Evolutionary conservation across 2,797 vertebrate species (phyloP).

Genomic region (Poeciliopsis gracilis): DNA sequence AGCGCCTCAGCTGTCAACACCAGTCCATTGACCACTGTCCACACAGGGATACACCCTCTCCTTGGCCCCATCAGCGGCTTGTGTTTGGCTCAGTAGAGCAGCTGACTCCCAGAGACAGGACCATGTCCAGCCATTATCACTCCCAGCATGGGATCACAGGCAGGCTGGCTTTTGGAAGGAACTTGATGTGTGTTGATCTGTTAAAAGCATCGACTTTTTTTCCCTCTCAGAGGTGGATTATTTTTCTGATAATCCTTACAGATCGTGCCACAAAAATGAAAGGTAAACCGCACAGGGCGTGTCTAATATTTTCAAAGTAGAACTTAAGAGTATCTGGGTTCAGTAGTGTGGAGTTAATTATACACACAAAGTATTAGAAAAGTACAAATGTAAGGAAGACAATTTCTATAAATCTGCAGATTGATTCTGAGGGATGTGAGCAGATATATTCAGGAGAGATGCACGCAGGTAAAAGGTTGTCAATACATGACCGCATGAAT

Average conservation of each 20-base stretch:
- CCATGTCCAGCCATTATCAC: constrained; percentile 75
- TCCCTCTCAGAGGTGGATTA: constrained; percentile 5
- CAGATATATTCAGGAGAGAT: constrained; percentile 78
- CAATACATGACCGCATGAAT: constrained; percentile 80
- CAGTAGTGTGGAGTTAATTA: constrained; percentile 36
- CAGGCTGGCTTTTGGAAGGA: constrained; percentile 46
- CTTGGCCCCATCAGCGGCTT: constrained; percentile 38
- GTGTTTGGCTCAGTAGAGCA: constrained; percentile 60
- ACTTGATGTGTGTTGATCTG: constrained; percentile 43
- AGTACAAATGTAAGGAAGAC: neutral
- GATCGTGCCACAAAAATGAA: neutral
- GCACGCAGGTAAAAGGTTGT: constrained; percentile 72
- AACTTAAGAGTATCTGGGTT: constrained; percentile 10
- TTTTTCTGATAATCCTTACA: constrained; percentile 20
- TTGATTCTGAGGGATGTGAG: constrained; percentile 48
- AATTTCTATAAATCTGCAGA: constrained; percentile 32
- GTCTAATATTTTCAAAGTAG: neutral
- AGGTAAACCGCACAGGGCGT: neutral
- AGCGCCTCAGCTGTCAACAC: constrained; percentile 69
- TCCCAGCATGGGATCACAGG: constrained; percentile 69
- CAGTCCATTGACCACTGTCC: constrained; percentile 51
- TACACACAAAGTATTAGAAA: constrained; percentile 52
- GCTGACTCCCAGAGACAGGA: constrained; percentile 66
- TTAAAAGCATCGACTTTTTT: constrained; percentile 40
- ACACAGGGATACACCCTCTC: constrained; percentile 54